phyloP scores from a whole-genome alignment of 2,888 invertebrate species.

The Chrysomela aeneicollis region DNA sequence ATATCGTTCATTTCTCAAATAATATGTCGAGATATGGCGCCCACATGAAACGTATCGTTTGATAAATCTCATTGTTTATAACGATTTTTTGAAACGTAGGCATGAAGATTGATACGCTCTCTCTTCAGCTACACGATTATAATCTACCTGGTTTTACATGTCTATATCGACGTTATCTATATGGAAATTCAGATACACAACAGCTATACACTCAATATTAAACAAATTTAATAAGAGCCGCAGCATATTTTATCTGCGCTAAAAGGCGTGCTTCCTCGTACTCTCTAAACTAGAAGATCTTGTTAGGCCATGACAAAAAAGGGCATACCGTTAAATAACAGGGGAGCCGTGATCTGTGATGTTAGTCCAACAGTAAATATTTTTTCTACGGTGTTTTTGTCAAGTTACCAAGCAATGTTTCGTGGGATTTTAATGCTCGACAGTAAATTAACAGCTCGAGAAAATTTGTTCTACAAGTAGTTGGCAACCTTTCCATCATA shows the following conservation, averaged over 20 bases:
- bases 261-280: slow-evolving; percentile 28
- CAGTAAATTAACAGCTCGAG: background rate
- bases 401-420: background rate
- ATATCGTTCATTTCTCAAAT: slow-evolving; percentile 19
- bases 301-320: slow-evolving; percentile 32
- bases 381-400: slow-evolving; percentile 10
- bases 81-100: slow-evolving; percentile 30
- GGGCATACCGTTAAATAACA: slow-evolving; percentile 34
- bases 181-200: slow-evolving; percentile 22
- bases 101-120: slow-evolving; percentile 19
- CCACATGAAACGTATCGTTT: slow-evolving; percentile 16
- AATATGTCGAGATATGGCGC: slow-evolving; percentile 21
- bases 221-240: slow-evolving; percentile 29
- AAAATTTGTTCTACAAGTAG: background rate
- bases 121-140: slow-evolving; percentile 21
- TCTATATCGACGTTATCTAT: slow-evolving; percentile 26
- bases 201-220: background rate
- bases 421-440: slow-evolving; percentile 9
- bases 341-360: slow-evolving; percentile 15
- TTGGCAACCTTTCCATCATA: background rate
- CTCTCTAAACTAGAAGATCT: slow-evolving; percentile 23
- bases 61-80: slow-evolving; percentile 25
- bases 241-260: slow-evolving; percentile 23
- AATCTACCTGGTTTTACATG: slow-evolving; percentile 29
- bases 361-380: slow-evolving; percentile 21